Evolutionary conservation across 1,140 invertebrate genomes (phyloP).

Genomic region (Acromyrmex heyeri): DNA sequence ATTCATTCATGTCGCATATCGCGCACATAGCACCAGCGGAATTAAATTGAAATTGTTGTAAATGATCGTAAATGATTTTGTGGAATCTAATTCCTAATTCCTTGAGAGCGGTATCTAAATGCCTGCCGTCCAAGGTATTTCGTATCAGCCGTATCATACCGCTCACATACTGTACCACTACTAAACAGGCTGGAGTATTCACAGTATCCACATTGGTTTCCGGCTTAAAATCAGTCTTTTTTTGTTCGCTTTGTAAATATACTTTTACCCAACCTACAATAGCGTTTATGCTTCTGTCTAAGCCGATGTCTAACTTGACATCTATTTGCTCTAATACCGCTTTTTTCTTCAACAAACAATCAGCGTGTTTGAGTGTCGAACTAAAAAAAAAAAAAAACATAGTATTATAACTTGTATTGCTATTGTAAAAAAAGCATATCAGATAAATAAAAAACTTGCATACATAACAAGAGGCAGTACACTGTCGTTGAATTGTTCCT

Average conservation of each 20-base stretch:
- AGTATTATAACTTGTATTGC: background rate
- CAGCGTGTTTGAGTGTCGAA: slow-evolving; percentile 95
- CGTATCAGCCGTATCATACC: slow-evolving; percentile 93
- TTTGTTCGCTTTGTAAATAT: slow-evolving; percentile 97
- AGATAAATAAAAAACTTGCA: slow-evolving; percentile 67
- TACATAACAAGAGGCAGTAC: slow-evolving; percentile 96
- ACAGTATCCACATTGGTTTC: slow-evolving; percentile 94
- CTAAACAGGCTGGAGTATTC: slow-evolving; percentile 93
- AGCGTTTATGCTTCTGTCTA: slow-evolving; percentile 95
- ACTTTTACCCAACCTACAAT: slow-evolving; percentile 97
- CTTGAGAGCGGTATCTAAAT: slow-evolving; percentile 94
- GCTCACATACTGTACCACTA: slow-evolving; percentile 95
- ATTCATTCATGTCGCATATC: slow-evolving; percentile 99
- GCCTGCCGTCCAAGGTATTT: slow-evolving; percentile 96
- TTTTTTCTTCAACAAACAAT: slow-evolving; percentile 96
- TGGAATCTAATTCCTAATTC: slow-evolving; percentile 97
- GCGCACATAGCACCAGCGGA: slow-evolving; percentile 98
- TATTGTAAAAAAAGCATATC: background rate
- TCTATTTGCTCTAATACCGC: slow-evolving; percentile 95
- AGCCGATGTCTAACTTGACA: slow-evolving; percentile 95
- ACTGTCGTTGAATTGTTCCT: slow-evolving; percentile 97
- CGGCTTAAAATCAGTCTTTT: slow-evolving; percentile 98
- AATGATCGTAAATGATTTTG: slow-evolving; percentile 97
- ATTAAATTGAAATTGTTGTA: slow-evolving; percentile 98
- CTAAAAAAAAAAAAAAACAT: slow-evolving; percentile 86